Evolutionary conservation across 2,113 vertebrate genomes (phyloP).

Genomic region (Mustelus asterias): DNA sequence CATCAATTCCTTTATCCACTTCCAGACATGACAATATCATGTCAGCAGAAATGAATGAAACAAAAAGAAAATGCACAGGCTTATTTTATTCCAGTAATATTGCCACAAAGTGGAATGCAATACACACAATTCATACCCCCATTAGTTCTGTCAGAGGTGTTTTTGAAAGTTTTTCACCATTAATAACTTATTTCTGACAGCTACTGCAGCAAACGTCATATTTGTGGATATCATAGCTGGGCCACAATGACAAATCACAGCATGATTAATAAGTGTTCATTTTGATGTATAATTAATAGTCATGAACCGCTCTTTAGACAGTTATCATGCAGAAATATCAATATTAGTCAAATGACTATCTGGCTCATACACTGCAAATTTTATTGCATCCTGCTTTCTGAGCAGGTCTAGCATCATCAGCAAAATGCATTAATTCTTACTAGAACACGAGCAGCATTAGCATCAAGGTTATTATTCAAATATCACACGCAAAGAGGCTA

Average conservation of each 20-base stretch:
- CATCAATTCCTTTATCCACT: not conserved
- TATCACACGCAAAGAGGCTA: not conserved
- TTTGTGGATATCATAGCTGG: not conserved
- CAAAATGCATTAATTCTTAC: not conserved
- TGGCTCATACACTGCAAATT: not conserved
- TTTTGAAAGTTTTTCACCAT: not conserved
- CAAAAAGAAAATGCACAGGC: not conserved
- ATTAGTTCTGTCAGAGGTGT: not conserved
- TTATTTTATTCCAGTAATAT: not conserved
- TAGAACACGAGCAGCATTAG: not conserved
- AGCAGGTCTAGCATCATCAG: not conserved
- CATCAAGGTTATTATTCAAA: not conserved
- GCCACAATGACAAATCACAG: not conserved
- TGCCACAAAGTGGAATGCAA: not conserved
- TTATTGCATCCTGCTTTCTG: not conserved
- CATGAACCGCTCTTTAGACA: not conserved
- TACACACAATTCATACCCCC: not conserved
- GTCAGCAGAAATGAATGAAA: not conserved
- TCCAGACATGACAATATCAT: not conserved
- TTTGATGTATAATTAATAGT: not conserved
- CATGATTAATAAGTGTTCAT: not conserved
- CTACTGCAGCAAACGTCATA: not conserved
- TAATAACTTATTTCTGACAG: not conserved
- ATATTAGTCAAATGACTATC: not conserved
- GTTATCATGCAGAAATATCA: not conserved